Base-by-base conservation (phyloP, 37 sponge, comb jelly and placozoan species). In the Spongilla lacustris region DNA sequence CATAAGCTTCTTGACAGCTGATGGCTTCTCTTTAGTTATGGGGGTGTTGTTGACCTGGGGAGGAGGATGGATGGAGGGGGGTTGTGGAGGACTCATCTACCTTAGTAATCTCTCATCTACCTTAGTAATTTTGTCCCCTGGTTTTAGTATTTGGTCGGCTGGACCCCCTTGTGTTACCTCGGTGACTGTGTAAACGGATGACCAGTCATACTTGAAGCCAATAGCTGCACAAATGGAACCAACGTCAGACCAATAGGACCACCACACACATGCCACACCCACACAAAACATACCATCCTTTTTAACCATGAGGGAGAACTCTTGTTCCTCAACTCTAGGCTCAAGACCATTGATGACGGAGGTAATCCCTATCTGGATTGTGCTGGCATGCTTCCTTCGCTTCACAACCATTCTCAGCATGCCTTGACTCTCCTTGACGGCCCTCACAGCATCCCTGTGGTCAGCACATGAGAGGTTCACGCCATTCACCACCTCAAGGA, bases 401-500 rank as follows among this genome's bases (percentile, higher is more conserved):
- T 75, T n/a, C 0, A 91, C 49, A 33, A 89, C 83, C 76, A 89
- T n/a, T 4, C 29, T 68, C 30, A 94, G 81, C 29, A 50, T 58
- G 1, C 82, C 85, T 13, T 84, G 87, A 48, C 80, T 73, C 69
- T 94, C 94, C 76, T 94, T 94, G 66, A 94, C 88, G 0, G 82
- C 91, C 13, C 78, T 69, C 33, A 89, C 88, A n/a, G 91, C 94
- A 41, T 94, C 88, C 0, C 77, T 46, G 36, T 94, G 94, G 66
- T 87, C 84, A 14, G 88, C 94, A 84, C 84, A 81, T 24, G 69
- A 35, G 48, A 94, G 81, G 69, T 71, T 83, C 22, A 80, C 33
- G 0, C 88, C 91, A 84, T 94, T 94, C 50, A 94, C 82, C 28
- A 81, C 70, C 58, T 94, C 94, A 6, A 94, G 58, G 38, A 90